Base-by-base conservation (phyloP, 2,888 invertebrate genomes). In the Dastarcus helophoroides region DNA sequence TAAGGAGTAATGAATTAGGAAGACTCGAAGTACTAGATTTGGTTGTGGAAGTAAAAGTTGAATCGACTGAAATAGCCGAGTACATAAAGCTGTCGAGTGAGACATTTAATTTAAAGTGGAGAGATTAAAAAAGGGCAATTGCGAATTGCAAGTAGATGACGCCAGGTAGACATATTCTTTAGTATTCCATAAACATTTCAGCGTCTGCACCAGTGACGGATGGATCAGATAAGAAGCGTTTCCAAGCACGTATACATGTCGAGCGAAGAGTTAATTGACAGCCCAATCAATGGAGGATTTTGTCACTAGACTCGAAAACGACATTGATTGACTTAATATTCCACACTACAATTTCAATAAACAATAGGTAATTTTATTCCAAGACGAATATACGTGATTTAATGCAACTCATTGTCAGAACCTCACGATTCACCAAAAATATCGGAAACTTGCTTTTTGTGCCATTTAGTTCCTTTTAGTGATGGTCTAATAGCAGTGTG, bases 311-410 rank as follows among this genome's bases (percentile, higher is more conserved):
- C 50, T 53, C 47, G 44, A 51, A 51, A 49, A 44, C 44, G 58
- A 58, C 59, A 50, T 54, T 59, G 60, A 60, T 60, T 60, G 59
- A 59, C 58, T 59, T 60, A 59, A 60, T 60, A 60, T 58, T 58
- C 54, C 42, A 39, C 41, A 46, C 47, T 51, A 55, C 56, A 58
- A 57, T 57, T 58, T 58, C 57, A 58, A 58, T 60, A 59, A 58
- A 60, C 58, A 60, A 60, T 60, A 53, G 58, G 53, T 54, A 56
- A 56, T 56, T 56, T 53, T 43, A 44, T 42, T 44, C 42, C 35
- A 38, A 36, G 32, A 48, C 48, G 42, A 52, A 54, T 49, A 48
- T 53, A 54, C 52, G 53, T 53, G 53, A 54, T 53, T 48, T 48
- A 51, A 50, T 42, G 47, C 32, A n/a, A 31, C 33, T 44, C 43